Evolutionary conservation across 2,113 vertebrate genomes (phyloP).

Genomic region (Carassius auratus): DNA sequence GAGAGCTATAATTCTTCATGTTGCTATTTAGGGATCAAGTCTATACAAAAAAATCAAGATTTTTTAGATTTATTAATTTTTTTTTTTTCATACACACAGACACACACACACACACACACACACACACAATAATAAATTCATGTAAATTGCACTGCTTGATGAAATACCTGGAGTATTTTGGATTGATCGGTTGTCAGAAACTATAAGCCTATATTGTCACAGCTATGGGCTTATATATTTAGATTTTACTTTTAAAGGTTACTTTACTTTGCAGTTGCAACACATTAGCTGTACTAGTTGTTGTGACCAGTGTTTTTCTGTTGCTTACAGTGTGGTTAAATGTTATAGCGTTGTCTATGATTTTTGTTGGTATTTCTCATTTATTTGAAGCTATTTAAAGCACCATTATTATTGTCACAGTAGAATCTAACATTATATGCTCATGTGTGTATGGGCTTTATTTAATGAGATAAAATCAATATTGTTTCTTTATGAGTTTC

Average conservation of each 20-base stretch:
- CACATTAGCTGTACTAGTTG: background rate
- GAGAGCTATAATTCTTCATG: too few species aligned
- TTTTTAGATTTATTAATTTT: too few species aligned
- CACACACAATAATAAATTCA: too few species aligned
- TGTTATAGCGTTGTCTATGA: background rate
- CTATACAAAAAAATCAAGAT: too few species aligned
- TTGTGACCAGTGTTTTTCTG: background rate
- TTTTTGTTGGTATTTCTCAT: background rate
- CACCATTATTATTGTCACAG: background rate
- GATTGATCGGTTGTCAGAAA: background rate
- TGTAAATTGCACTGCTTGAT: background rate
- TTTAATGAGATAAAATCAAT: constrained; percentile 12
- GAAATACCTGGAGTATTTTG: background rate
- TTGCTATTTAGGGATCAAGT: too few species aligned
- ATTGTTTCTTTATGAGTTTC: background rate
- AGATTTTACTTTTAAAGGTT: background rate
- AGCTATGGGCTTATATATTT: background rate
- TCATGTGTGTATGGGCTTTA: background rate
- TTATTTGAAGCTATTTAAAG: background rate
- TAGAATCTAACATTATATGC: background rate
- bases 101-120: too few species aligned
- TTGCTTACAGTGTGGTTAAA: background rate
- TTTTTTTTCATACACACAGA: too few species aligned
- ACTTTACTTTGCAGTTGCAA: background rate
- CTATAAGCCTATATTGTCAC: background rate